A percentile compares a stretch with the other conserved stretches of the same genome.
phyloP scores from a whole-genome alignment of 2,888 invertebrate genomes.

The Catotricha subobsoleta region DNA sequence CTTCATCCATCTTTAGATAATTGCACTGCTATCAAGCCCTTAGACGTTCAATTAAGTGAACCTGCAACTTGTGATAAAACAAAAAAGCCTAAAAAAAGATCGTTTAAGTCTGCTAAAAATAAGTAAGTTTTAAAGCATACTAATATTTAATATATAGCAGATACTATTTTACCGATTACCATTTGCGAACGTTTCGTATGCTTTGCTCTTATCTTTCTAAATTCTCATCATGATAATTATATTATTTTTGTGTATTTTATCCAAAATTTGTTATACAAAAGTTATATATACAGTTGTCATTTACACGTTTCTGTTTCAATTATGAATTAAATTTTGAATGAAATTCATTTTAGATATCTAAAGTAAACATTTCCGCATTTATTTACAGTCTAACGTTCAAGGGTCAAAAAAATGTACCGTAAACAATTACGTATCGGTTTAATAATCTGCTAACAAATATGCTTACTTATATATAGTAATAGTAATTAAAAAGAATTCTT shows the following conservation, averaged over 20 bases:
- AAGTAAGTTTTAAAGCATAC: no score
- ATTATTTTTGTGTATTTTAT: neutral
- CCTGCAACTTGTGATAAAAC: conserved; percentile 16
- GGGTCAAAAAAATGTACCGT: no score
- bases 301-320: no score
- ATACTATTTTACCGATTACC: neutral
- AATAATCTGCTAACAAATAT: no score
- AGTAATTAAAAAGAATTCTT: neutral
- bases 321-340: no score
- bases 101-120: conserved; percentile 29
- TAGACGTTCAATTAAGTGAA: conserved; percentile 24
- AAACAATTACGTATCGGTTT: no score
- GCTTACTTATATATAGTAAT: neutral
- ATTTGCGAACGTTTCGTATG: neutral
- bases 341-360: no score
- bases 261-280: no score
- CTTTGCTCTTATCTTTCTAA: neutral
- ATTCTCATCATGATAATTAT: neutral
- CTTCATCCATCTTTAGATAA: conserved; percentile 18
- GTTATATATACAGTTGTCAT: no score
- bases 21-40: conserved; percentile 27
- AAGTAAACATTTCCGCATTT: no score
- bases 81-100: conserved; percentile 27
- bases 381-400: no score
- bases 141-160: neutral